These are phyloP conservation scores for Clarias fuscus DNA, from an alignment of 2,797 vertebrate genomes.

Conservation along the genomic window DNA sequence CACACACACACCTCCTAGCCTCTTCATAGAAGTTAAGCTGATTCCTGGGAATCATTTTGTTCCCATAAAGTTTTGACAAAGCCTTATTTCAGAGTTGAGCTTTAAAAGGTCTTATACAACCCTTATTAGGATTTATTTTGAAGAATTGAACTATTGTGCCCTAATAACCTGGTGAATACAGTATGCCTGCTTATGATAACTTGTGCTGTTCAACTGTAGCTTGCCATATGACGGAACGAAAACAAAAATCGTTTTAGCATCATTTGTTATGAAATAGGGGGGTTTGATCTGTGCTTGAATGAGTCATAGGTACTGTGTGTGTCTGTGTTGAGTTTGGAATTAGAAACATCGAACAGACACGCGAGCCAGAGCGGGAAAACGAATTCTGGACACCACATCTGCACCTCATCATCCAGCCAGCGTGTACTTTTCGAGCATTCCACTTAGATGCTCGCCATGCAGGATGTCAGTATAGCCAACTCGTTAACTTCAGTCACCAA, in stretches of 20 bases:
- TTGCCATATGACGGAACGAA: background rate
- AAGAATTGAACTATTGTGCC: background rate
- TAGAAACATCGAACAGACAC: slow-evolving; percentile 36
- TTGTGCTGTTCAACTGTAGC: background rate
- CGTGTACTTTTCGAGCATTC: slow-evolving; percentile 41
- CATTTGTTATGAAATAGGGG: slow-evolving; percentile 25
- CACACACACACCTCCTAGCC: background rate
- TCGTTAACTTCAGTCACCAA: slow-evolving; percentile 10
- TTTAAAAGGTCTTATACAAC: background rate
- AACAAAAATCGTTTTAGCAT: background rate
- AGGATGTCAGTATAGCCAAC: slow-evolving; percentile 29
- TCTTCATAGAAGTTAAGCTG: background rate
- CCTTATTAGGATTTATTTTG: background rate
- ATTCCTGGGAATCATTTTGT: slow-evolving; percentile 1
- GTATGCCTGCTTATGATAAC: background rate
- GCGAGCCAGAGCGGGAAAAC: slow-evolving; percentile 34
- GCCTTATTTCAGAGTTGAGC: background rate
- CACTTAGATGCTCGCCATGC: slow-evolving; percentile 35
- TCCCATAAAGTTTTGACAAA: background rate
- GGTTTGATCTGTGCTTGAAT: slow-evolving; percentile 40
- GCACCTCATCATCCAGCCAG: slow-evolving; percentile 49
- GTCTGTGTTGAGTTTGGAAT: slow-evolving; percentile 33
- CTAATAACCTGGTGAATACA: background rate
- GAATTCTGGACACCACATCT: slow-evolving; percentile 54
- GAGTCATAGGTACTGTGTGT: slow-evolving; percentile 32